These are phyloP conservation scores for Zelostemma sp. DNA, from an alignment of 1,140 invertebrate genomes.

Conservation along the genomic window DNA sequence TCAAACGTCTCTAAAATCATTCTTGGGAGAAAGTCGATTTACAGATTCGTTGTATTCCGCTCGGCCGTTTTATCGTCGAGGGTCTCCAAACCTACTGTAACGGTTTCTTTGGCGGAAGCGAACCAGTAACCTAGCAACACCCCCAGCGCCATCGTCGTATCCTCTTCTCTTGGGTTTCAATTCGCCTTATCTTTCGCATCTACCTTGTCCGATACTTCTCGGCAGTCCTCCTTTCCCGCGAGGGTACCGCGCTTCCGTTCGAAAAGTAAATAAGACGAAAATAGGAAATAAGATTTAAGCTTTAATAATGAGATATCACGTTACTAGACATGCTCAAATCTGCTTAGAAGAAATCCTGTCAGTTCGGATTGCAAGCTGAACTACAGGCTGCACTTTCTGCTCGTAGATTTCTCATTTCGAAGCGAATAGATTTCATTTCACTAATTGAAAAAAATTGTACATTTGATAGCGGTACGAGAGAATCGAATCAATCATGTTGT, in stretches of 20 bases:
- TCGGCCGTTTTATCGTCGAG: slow-evolving; percentile 37
- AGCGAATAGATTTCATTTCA: too few relatives aligned
- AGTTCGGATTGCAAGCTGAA: too few relatives aligned
- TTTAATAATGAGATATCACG: slow-evolving; percentile 38
- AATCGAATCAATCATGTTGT: too few relatives aligned
- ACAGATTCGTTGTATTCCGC: slow-evolving; percentile 36
- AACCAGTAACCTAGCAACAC: slow-evolving; percentile 67
- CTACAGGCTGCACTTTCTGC: too few relatives aligned
- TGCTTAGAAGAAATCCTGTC: neutral
- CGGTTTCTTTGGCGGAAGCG: slow-evolving; percentile 40
- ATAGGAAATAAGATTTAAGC: slow-evolving; percentile 46
- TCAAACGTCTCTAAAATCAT: slow-evolving; percentile 40
- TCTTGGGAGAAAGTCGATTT: slow-evolving; percentile 37
- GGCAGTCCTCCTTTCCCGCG: slow-evolving; percentile 10
- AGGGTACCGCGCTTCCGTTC: slow-evolving; percentile 37
- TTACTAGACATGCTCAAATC: neutral
- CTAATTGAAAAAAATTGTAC: too few relatives aligned
- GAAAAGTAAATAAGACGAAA: slow-evolving; percentile 45
- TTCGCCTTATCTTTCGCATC: slow-evolving; percentile 64
- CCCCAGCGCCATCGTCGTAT: slow-evolving; percentile 55
- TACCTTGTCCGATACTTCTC: slow-evolving; percentile 52
- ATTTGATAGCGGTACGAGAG: too few relatives aligned
- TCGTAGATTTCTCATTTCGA: too few relatives aligned
- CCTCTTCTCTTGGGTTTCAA: slow-evolving; percentile 61
- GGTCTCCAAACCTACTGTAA: slow-evolving; percentile 36